Evolutionary conservation across 2,113 vertebrate genomes (phyloP), one percentile per base, ranked within the genome.

Genomic region (Riparia riparia): DNA sequence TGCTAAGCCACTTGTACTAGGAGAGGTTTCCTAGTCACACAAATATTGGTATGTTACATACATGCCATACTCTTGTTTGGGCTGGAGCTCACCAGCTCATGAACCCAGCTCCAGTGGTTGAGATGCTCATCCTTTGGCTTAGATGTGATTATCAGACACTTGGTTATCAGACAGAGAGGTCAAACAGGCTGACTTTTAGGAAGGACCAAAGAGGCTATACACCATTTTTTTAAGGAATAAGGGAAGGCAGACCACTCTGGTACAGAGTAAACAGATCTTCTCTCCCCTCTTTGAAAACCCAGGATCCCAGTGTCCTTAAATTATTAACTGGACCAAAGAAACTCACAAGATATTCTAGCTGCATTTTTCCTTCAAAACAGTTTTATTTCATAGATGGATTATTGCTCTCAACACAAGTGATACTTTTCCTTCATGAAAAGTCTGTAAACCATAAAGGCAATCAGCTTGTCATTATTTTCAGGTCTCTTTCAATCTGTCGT

Each of bases 31-130:
- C 12, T 2, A 81, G 8, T 29, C 17, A 56, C 1, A 2, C 10
- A 22, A 26, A 17, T 56, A 26, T 51, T 2, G 1, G 4, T 72
- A 54, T 34, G 44, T 21, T 45, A 34, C 11, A 15, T 12, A 4
- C 9, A 2, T 22, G 42, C 1, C n/a, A 3, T 28, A 28, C 49
- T 28, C 32, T 54, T 7, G 14, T 20, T 37, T 24, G 0, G 0
- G 13, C 34, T 42, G 53, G 21, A 82, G n/a, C 14, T 82, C 34
- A 50, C 3, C 29, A 32, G 4, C 57, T 50, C 6, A 0, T 28
- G 29, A 71, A n/a, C 50, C 16, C 31, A 49, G 20, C 11, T 41
- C 20, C 64, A 57, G 13, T 1, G 28, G 16, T 0, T 76, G 7
- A 3, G 2, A 39, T 0, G 1, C 7, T 69, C 16, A 17, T 42